phyloP scores from a whole-genome alignment of 2,797 vertebrate species.

The Ibycter americanus region DNA sequence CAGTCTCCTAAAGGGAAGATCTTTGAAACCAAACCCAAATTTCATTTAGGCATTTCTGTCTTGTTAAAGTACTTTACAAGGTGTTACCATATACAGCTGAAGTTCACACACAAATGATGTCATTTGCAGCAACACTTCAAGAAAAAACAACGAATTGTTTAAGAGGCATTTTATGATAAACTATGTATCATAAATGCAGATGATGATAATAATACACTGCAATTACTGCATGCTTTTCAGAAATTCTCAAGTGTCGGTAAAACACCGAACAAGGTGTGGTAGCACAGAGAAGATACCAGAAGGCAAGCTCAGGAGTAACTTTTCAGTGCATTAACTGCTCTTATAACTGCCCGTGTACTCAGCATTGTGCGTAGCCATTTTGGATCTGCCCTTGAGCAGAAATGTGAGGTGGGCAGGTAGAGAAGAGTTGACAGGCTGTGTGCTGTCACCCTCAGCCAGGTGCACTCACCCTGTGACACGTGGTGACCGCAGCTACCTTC shows the following conservation, averaged over 20 bases:
- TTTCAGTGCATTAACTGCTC: neutral
- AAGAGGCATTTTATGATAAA: neutral
- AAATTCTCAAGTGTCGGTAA: neutral
- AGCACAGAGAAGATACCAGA: neutral
- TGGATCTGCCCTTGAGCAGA: neutral
- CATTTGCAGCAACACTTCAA: neutral
- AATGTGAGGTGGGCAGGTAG: neutral
- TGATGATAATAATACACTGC: neutral
- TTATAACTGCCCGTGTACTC: neutral
- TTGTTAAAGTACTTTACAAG: constrained; percentile 34
- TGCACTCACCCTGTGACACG: neutral
- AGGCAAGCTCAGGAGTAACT: neutral
- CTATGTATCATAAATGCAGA: neutral
- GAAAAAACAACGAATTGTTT: neutral
- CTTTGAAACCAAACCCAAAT: neutral
- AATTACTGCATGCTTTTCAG: neutral
- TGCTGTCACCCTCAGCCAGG: neutral
- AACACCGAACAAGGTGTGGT: neutral
- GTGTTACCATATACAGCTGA: neutral
- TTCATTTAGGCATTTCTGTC: neutral
- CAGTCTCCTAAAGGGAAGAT: constrained; percentile 12
- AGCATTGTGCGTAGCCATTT: neutral
- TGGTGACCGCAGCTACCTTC: neutral
- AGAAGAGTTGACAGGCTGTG: neutral
- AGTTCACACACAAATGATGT: neutral